A percentile compares a stretch with the other conserved stretches of the same genome.
Evolutionary conservation across 2,888 invertebrate genomes (phyloP).

Genomic region (Herminia tarsipennalis): DNA sequence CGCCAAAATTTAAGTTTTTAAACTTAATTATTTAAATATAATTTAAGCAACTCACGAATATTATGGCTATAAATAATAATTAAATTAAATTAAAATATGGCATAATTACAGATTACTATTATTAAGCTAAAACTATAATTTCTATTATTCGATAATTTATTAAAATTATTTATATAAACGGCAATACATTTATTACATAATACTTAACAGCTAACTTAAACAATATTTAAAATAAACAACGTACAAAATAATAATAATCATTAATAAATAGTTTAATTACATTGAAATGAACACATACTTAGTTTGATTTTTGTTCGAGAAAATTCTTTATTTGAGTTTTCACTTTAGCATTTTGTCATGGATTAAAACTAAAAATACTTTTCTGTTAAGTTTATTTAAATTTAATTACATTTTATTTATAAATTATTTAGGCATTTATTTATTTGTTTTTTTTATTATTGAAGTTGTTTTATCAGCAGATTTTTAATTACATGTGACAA

Average conservation of each 20-base stretch:
- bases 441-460: no score
- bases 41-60: no score
- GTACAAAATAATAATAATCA: constrained; percentile 38
- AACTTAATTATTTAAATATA: not conserved
- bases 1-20: constrained; percentile 1
- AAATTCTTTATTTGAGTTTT: not conserved
- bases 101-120: constrained; percentile 11
- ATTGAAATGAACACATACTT: constrained; percentile 43
- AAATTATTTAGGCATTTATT: not conserved
- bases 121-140: constrained; percentile 17
- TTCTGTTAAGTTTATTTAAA: no score
- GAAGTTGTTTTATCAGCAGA: no score
- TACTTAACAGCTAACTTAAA: constrained; percentile 36
- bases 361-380: no score
- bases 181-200: constrained; percentile 33
- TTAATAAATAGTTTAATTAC: constrained; percentile 46
- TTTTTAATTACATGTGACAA: no score
- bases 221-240: constrained; percentile 39
- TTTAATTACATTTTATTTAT: not conserved
- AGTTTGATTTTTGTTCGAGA: not conserved
- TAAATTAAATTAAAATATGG: constrained; percentile 13
- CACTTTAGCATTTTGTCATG: not conserved
- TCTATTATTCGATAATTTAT: constrained; percentile 31
- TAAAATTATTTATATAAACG: constrained; percentile 22
- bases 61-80: not conserved